Base-by-base conservation (phyloP, 2,113 vertebrate genomes). In the Lethenteron reissneri region DNA sequence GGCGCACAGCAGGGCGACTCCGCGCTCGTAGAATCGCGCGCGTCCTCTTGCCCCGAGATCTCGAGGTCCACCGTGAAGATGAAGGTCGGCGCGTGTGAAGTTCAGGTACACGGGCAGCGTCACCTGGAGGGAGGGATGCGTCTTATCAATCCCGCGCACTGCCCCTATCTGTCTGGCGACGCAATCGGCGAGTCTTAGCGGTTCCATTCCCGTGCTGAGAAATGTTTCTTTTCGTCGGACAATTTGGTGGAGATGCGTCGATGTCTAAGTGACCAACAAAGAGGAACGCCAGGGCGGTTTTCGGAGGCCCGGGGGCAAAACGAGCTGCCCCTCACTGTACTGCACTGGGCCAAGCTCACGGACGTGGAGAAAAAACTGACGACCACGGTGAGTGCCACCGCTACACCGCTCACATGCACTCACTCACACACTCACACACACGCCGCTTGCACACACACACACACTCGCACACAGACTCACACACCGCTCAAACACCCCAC, bases 41-140 rank as follows among this genome's bases (percentile, higher is more conserved):
- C 90, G 25, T 94, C 94, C 72, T 95, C 94, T 79, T 96, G 96
- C 59, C 87, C 89, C 57, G 91, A 90, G 7, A 99, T 99, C 78
- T 97, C 92, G 0, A 97, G 90, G 79, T 99, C 94, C 2, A 99
- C 90, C 0, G 94, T 99, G 83, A 97, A 99, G 80, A 99, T 97
- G 58, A n/a, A 97, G 85, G 76, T 95, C 94, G 0, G 91, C 84
- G 10, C 94, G 84, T 56, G 92, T 99, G 82, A 97, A 99, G 82
- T 99, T 97, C 78, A 97, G 85, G 78, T 99, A 99, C 74, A 99
- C 92, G 0, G n/a, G 94, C 12, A 99, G 76, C 14, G 91, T 96
- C 64, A 99, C 94, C 94, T 99, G 75, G 2, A 3, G 74, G 14
- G 68, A 10, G 58, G 64, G 64, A 9, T 2, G 64, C 25, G n/a